phyloP scores from a whole-genome alignment of 2,113 vertebrate species.

The Neodontobutis hainanensis region DNA sequence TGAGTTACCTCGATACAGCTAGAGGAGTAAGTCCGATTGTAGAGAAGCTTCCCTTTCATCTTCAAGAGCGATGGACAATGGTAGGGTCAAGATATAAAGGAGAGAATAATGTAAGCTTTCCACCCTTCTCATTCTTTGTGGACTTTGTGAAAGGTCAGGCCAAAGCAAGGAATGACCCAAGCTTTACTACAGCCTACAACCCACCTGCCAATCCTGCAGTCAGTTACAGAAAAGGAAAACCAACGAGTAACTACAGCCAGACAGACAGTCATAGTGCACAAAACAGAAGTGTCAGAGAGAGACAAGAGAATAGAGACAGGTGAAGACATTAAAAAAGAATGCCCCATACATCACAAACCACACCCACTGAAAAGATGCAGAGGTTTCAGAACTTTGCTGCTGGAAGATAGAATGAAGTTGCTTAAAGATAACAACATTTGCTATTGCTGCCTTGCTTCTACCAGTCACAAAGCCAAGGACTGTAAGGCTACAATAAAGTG shows the following conservation, averaged over 20 bases:
- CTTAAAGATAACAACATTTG: slow-evolving; percentile 13
- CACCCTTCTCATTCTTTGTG: slow-evolving; percentile 23
- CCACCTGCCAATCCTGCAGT: background rate
- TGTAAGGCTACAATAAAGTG: background rate
- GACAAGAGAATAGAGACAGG: background rate
- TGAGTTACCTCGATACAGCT: slow-evolving; percentile 14
- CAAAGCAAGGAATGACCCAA: slow-evolving; percentile 21
- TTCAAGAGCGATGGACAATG: slow-evolving; percentile 18
- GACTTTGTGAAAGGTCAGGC: slow-evolving; percentile 11
- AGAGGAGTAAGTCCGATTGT: slow-evolving; percentile 25
- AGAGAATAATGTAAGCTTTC: slow-evolving; percentile 3
- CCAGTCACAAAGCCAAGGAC: slow-evolving; percentile 10
- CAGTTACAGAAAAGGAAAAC: background rate
- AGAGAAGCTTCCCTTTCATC: slow-evolving; percentile 15
- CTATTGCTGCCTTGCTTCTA: slow-evolving; percentile 8
- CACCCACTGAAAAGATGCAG: slow-evolving; percentile 15
- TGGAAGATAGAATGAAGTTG: slow-evolving; percentile 4
- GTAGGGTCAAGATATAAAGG: slow-evolving; percentile 17
- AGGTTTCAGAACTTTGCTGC: slow-evolving; percentile 4
- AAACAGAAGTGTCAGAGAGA: slow-evolving; percentile 1
- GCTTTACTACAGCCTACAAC: slow-evolving; percentile 9
- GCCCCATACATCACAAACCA: slow-evolving; percentile 13
- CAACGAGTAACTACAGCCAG: background rate
- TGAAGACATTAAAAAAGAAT: background rate
- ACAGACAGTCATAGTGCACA: slow-evolving; percentile 9